These are phyloP conservation scores for Pempheris klunzingeri DNA, from an alignment of 2,797 vertebrate species.

Conservation along the genomic window DNA sequence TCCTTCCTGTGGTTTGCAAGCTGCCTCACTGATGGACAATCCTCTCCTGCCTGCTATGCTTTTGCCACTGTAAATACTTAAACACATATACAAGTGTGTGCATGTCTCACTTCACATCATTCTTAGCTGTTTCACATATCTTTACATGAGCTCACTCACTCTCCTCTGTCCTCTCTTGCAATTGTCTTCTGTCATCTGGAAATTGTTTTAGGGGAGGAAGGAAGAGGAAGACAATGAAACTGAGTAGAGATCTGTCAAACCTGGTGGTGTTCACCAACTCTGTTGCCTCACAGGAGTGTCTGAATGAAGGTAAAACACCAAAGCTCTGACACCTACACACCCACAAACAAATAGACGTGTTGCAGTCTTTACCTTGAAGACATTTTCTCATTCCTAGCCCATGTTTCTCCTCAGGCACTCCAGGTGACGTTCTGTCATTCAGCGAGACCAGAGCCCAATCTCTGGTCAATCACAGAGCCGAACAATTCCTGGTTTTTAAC, in stretches of 20 bases:
- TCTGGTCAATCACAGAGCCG: constrained; percentile 92
- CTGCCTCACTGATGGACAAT: constrained; percentile 62
- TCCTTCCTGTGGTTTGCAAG: constrained; percentile 63
- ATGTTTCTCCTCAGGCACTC: constrained; percentile 86
- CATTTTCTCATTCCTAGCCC: background rate
- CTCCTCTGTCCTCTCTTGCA: constrained; percentile 21
- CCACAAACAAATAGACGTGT: background rate
- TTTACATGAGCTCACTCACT: constrained; percentile 16
- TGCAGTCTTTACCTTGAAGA: background rate
- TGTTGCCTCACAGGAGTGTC: constrained; percentile 93
- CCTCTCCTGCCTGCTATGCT: constrained; percentile 32
- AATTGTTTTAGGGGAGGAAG: constrained; percentile 84
- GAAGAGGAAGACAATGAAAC: constrained; percentile 95
- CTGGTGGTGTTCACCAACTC: constrained; percentile 97
- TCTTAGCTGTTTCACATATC: constrained; percentile 16
- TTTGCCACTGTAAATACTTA: constrained; percentile 42
- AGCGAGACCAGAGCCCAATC: constrained; percentile 96
- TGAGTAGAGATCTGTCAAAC: constrained; percentile 96
- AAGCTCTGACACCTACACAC: background rate
- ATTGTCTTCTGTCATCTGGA: constrained; percentile 21
- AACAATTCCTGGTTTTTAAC: constrained; percentile 95
- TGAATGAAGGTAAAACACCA: constrained; percentile 90
- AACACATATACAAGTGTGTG: constrained; percentile 29
- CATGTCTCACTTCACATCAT: background rate
- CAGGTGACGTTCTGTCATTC: constrained; percentile 95